Conservation (phyloP, 1,140 invertebrate species). For the Drosophila baimaii region DNA sequence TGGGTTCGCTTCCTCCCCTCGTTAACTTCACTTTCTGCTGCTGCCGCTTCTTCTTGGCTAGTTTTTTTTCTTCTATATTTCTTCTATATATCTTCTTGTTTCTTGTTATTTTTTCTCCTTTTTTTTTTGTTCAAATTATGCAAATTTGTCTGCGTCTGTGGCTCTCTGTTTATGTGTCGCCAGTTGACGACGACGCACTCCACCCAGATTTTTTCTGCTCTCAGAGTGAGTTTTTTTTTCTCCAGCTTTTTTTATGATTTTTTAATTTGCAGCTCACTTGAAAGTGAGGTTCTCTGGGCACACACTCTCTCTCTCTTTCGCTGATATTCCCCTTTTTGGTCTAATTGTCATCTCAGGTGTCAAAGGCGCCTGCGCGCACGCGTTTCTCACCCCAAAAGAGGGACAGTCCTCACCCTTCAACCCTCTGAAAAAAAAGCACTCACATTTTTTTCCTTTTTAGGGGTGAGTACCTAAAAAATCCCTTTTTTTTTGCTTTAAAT, state of each 20-base stretch:
- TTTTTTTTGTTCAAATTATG: constrained; percentile 62
- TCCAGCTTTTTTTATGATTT: constrained; percentile 69
- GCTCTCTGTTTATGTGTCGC: constrained; percentile 58
- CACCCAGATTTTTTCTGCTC: constrained; percentile 58
- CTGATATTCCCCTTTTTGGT: constrained; percentile 31
- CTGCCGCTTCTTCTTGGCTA: constrained; percentile 31
- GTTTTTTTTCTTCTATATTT: constrained; percentile 25
- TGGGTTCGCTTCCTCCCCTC: constrained; percentile 50
- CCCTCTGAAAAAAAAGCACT: constrained; percentile 31
- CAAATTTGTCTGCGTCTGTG: constrained; percentile 64
- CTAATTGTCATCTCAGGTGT: constrained; percentile 72
- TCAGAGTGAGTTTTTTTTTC: constrained; percentile 38
- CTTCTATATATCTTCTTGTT: constrained; percentile 26
- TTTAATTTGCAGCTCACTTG: constrained; percentile 72
- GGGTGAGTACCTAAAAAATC: constrained; percentile 25
- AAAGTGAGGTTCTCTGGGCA: constrained; percentile 51
- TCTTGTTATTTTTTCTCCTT: constrained; percentile 5
- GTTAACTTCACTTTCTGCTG: constrained; percentile 78
- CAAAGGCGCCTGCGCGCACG: constrained; percentile 71
- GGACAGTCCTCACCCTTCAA: constrained; percentile 25
- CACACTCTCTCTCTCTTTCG: background rate
- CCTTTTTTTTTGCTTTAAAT: constrained; percentile 38
- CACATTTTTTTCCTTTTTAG: constrained; percentile 10
- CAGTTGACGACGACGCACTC: constrained; percentile 64
- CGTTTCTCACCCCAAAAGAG: constrained; percentile 48